phyloP scores from a whole-genome alignment of 2,888 invertebrate species.

The Athalia rosae region DNA sequence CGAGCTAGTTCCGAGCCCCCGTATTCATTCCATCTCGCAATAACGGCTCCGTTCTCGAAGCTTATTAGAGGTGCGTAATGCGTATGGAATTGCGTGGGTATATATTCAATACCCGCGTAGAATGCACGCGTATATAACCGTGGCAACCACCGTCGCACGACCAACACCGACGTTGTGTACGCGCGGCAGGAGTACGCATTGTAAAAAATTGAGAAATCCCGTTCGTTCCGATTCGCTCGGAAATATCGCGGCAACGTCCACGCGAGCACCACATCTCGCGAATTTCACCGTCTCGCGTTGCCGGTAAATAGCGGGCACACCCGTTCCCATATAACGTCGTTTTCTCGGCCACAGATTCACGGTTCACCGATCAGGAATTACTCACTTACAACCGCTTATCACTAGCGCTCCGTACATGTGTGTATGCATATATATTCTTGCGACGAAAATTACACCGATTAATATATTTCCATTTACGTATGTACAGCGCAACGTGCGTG shows the following conservation, averaged over 20 bases:
- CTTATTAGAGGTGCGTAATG: conserved; percentile 39
- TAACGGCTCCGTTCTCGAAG: not conserved
- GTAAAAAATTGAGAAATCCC: conserved; percentile 16
- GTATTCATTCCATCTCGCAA: conserved; percentile 11
- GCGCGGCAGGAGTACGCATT: not conserved
- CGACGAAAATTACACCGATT: conserved; percentile 18
- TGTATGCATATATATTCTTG: not conserved
- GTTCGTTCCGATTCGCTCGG: conserved; percentile 35
- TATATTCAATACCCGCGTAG: not conserved
- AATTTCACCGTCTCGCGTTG: conserved; percentile 19
- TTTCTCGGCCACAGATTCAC: not conserved
- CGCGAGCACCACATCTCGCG: conserved; percentile 20
- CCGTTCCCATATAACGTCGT: not conserved
- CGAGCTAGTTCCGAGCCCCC: too few relatives aligned
- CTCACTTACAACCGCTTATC: conserved; percentile 26
- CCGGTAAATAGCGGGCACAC: conserved; percentile 1
- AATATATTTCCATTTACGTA: not conserved
- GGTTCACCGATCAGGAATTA: conserved; percentile 19
- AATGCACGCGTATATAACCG: not conserved
- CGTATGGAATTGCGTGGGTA: conserved; percentile 35
- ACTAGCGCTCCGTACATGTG: too few relatives aligned
- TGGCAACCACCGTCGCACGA: conserved; percentile 3
- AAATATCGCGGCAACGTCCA: not conserved
- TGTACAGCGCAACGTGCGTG: not conserved
- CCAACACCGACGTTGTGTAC: not conserved